Evolutionary conservation across 2,888 invertebrate genomes (phyloP).

Genomic region (Sycophila texana): DNA sequence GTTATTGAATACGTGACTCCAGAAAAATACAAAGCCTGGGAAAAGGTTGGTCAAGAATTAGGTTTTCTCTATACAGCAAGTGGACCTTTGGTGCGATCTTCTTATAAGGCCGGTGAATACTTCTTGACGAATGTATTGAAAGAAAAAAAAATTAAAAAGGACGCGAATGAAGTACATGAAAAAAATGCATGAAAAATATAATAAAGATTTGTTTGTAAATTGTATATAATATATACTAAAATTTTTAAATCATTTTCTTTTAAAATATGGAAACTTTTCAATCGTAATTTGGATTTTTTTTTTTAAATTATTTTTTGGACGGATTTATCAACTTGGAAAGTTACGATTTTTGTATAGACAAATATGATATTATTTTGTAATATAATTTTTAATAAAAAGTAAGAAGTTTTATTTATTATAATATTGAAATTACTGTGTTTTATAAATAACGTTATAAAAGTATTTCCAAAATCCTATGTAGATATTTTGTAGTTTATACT

Average conservation of each 20-base stretch:
- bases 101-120: conserved; percentile 98
- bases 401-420: conserved; percentile 24
- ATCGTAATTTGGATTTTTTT: background rate
- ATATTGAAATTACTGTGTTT: conserved; percentile 8
- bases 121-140: conserved; percentile 89
- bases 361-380: conserved; percentile 8
- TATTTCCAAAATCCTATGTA: background rate
- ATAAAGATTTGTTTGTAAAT: conserved; percentile 9
- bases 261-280: background rate
- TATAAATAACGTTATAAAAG: conserved; percentile 5
- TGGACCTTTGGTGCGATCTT: conserved; percentile 96
- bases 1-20: conserved; percentile 98
- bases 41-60: conserved; percentile 85
- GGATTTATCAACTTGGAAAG: too few species aligned
- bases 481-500: too few species aligned
- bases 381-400: conserved; percentile 31
- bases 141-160: conserved; percentile 61
- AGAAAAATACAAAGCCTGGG: conserved; percentile 93
- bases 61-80: conserved; percentile 98
- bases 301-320: conserved; percentile 6
- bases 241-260: background rate
- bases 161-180: conserved; percentile 30
- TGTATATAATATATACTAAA: background rate
- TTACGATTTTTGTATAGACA: background rate
- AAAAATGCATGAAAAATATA: conserved; percentile 27